Conservation (phyloP, 2,797 vertebrate genomes). For the Fistularia commersonii region DNA sequence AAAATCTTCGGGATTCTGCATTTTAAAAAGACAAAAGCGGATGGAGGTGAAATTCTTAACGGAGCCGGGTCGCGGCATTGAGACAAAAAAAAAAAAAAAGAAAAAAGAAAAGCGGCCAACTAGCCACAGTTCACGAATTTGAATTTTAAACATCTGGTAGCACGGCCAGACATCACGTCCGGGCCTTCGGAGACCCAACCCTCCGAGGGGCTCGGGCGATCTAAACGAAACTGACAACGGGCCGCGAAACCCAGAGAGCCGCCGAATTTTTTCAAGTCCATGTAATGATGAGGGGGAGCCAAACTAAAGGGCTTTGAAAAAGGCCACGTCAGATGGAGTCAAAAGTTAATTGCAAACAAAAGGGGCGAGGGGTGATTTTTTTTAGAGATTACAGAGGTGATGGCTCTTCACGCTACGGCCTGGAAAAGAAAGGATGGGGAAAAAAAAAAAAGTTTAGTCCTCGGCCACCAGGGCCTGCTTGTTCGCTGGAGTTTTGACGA, state of each 20-base stretch:
- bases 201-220: constrained; percentile 35
- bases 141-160: constrained; percentile 59
- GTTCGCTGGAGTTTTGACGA: too few relatives aligned
- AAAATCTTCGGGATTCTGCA: too few relatives aligned
- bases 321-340: constrained; percentile 48
- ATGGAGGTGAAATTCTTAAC: constrained; percentile 45
- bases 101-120: constrained; percentile 35
- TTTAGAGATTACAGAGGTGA: constrained; percentile 40
- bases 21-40: too few relatives aligned
- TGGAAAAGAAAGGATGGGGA: not conserved
- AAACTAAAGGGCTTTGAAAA: constrained; percentile 57
- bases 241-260: constrained; percentile 41
- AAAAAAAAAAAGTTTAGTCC: too few relatives aligned
- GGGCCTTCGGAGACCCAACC: constrained; percentile 37
- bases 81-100: constrained; percentile 23
- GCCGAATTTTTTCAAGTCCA: constrained; percentile 52
- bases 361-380: constrained; percentile 28
- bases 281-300: constrained; percentile 49
- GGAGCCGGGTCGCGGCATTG: constrained; percentile 50
- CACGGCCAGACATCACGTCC: constrained; percentile 43
- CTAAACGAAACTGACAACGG: constrained; percentile 68
- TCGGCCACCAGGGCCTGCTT: too few relatives aligned
- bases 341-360: constrained; percentile 58
- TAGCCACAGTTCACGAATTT: constrained; percentile 35
- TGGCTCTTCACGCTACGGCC: constrained; percentile 19